phyloP scores from a whole-genome alignment of 2,797 vertebrate genomes.

The Serranus cabrilla region DNA sequence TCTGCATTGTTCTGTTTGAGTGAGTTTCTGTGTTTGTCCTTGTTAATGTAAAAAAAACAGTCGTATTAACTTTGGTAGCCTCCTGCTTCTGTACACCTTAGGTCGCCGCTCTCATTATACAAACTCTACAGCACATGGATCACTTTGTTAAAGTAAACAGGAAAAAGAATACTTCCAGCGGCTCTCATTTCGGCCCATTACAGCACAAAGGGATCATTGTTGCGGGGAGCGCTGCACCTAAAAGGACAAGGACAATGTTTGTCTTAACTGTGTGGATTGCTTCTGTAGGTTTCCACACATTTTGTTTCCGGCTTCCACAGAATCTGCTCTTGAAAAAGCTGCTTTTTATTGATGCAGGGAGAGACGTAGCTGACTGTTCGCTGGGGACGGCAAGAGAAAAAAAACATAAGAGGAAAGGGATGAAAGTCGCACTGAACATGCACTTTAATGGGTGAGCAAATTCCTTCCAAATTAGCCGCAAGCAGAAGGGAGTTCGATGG shows the following conservation, averaged over 20 bases:
- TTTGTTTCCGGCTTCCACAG: constrained; percentile 16
- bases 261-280: constrained; percentile 37
- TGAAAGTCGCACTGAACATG: constrained; percentile 67
- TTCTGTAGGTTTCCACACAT: constrained; percentile 22
- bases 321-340: constrained; percentile 56
- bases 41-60: constrained; percentile 25
- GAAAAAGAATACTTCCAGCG: constrained; percentile 53
- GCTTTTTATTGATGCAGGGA: constrained; percentile 53
- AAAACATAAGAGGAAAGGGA: constrained; percentile 50
- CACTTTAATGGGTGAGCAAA: constrained; percentile 72
- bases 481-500: constrained; percentile 52
- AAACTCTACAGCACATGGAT: constrained; percentile 38
- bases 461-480: constrained; percentile 70
- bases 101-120: constrained; percentile 22
- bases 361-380: constrained; percentile 33
- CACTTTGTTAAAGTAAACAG: constrained; percentile 37
- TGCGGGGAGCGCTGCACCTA: constrained; percentile 27
- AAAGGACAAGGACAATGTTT: constrained; percentile 26
- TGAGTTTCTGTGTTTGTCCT: constrained; percentile 25
- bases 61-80: neutral
- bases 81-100: constrained; percentile 18
- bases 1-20: constrained; percentile 18
- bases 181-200: constrained; percentile 62
- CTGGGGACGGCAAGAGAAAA: constrained; percentile 11
- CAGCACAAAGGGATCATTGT: constrained; percentile 55